Evolutionary conservation across 2,113 vertebrate genomes (phyloP), one percentile per base, ranked within the genome.

Genomic region (Actenoides lindsayi): DNA sequence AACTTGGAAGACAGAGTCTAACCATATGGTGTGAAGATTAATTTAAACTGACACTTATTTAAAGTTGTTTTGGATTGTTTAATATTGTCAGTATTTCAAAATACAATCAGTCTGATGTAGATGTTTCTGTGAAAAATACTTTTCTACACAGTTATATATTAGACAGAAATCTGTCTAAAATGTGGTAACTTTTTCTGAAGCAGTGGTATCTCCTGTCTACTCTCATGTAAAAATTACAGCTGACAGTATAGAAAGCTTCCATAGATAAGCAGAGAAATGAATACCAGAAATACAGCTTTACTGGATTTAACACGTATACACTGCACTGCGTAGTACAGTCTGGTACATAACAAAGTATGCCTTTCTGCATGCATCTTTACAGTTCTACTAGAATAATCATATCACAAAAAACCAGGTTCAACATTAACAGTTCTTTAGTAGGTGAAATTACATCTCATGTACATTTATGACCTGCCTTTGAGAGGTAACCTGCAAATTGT

Each of bases 1-100:
- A 93, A 70, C 21, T 65, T 46, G 17, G 42, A 70, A 69, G 37
- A 77, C 94, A 39, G 23, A 42, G 23, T 21, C 67, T 86, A 67
- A 64, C 56, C 13, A n/a, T 17, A 44, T 1, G 1, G 21, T 41
- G 5, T 62, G 48, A 87, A 93, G 13, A 78, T 31, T 37, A 68
- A 93, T 20, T 78, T 75, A 85, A 93, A 53, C 13, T 24, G 68
- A 65, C 46, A 16, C 13, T 81, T 83, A 59, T 12, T 80, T 24
- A 30, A 82, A 46, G 19, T 51, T 57, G 76, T 63, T 88, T 81
- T 50, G 11, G 35, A 23, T 79, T 48, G 13, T 81, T 95, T 90
- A 94, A 88, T 90, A 35, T 81, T 96, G 74, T 90, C 59, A 67
- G 28, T 80, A 53, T 83, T 90, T 92, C 18, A 41, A 93, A 95